These are phyloP conservation scores for Junonia oenone DNA, from an alignment of 2,888 invertebrate genomes.

Conservation along the genomic window DNA sequence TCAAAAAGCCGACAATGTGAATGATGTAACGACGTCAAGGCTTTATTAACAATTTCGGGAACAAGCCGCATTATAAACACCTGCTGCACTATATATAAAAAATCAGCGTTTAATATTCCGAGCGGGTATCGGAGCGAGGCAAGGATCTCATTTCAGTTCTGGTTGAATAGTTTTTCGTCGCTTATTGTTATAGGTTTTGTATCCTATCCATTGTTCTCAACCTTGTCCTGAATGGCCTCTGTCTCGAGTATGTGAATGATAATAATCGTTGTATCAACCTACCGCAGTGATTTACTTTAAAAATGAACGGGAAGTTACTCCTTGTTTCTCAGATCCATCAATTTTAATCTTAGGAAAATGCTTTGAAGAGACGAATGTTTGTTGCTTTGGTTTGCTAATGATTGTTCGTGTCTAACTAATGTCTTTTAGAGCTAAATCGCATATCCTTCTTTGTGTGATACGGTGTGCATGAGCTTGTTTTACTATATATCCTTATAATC, in stretches of 20 bases:
- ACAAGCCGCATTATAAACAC: conserved; percentile 33
- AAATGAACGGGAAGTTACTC: neutral
- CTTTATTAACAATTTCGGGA: conserved; percentile 24
- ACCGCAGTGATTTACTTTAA: conserved; percentile 9
- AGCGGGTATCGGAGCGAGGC: conserved; percentile 19
- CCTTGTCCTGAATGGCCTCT: conserved; percentile 42
- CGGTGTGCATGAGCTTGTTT: no score
- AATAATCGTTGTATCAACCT: conserved; percentile 29
- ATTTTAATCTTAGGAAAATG: neutral
- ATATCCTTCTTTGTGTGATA: no score
- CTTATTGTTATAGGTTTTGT: conserved; percentile 35
- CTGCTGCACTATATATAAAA: conserved; percentile 34
- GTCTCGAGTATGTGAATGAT: conserved; percentile 32
- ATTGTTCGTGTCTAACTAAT: neutral
- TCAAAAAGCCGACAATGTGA: conserved; percentile 8
- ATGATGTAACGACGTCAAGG: neutral
- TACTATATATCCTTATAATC: no score
- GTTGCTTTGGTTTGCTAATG: neutral
- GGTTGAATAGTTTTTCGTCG: conserved; percentile 32
- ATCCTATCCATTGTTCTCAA: conserved; percentile 36
- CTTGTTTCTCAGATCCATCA: conserved; percentile 3
- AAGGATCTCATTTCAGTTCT: conserved; percentile 23
- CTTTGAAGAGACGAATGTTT: neutral
- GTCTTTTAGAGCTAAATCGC: no score
- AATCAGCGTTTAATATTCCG: conserved; percentile 23